Base-by-base conservation (phyloP, 2,797 vertebrate species). In the Falco rusticolus region DNA sequence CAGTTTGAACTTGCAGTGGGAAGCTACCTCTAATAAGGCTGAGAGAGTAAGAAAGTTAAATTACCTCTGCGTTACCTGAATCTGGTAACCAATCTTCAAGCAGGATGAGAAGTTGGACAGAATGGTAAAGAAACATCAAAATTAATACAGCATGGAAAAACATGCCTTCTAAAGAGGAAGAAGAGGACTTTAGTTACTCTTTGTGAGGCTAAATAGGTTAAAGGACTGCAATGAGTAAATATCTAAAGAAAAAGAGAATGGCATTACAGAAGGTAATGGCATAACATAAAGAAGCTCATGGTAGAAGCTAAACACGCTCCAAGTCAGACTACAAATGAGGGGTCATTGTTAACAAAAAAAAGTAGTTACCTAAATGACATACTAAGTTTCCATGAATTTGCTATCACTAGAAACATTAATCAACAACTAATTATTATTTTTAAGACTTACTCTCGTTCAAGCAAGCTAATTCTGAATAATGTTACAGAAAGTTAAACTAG, bases 391-490 rank as follows among this genome's bases (percentile, higher is more conserved):
- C 64, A 60, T 83, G n/a, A 60, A 82, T 91, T 85, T 87, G 24
- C 28, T 71, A 37, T 48, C 26, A 57, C 84, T 65, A 72, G 68
- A 84, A 93, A 75, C 8, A 18, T n/a, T 85, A 87, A 77, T 83
- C 68, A 92, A 83, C 25, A 91, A 39, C 72, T 76, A 77, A 80
- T 77, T 25, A 74, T 57, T 70, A 75, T 79, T 89, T 96, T 83
- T 29, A 79, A 87, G 76, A 87, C 13, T 66, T 57, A 39, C 4
- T 61, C 48, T 91, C 92, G 16, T 34, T 70, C 59, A 92, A 90
- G 77, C 29, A 90, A 82, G 34, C 31, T 93, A 79, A 84, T 80
- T 93, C 60, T 82, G 51, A 96, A 59, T 66, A 92, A 89, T 59
- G 16, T 48, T 93, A 82, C 14, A 69, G 39, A 75, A 74, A 22